Conservation (phyloP, 2,113 vertebrate genomes). For the Coracopsis vasa region DNA sequence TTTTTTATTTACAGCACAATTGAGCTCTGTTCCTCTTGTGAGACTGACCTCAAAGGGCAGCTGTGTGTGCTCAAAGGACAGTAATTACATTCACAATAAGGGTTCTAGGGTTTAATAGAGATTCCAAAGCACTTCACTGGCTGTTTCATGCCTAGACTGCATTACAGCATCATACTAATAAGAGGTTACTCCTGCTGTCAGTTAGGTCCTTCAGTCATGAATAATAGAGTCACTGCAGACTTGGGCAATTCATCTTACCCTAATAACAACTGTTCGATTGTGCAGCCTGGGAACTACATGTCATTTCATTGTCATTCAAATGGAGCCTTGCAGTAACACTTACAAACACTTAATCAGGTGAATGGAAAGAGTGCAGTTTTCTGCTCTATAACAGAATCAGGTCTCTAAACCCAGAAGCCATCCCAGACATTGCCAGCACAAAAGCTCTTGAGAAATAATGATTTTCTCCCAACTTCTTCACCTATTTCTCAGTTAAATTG, state of each 20-base stretch:
- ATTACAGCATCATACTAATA: background rate
- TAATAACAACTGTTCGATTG: background rate
- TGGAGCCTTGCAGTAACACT: background rate
- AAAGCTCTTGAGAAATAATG: rapidly evolving
- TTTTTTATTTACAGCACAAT: rapidly evolving
- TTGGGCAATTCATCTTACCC: background rate
- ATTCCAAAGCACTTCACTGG: background rate
- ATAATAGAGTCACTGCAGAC: background rate
- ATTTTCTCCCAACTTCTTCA: background rate
- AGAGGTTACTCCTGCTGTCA: background rate
- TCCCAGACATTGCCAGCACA: background rate
- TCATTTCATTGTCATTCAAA: background rate
- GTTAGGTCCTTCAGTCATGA: background rate
- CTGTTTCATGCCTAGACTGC: background rate
- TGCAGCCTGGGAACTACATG: background rate
- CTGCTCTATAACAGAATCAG: background rate
- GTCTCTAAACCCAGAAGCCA: background rate
- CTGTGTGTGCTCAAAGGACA: background rate
- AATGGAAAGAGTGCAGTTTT: background rate
- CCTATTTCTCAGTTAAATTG: background rate
- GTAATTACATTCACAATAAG: background rate
- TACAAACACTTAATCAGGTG: background rate
- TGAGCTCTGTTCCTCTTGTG: background rate
- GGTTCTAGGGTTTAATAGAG: background rate
- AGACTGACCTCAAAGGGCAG: background rate